Conservation (phyloP, 2,888 invertebrate genomes). For the Caradrina clavipalpis region DNA sequence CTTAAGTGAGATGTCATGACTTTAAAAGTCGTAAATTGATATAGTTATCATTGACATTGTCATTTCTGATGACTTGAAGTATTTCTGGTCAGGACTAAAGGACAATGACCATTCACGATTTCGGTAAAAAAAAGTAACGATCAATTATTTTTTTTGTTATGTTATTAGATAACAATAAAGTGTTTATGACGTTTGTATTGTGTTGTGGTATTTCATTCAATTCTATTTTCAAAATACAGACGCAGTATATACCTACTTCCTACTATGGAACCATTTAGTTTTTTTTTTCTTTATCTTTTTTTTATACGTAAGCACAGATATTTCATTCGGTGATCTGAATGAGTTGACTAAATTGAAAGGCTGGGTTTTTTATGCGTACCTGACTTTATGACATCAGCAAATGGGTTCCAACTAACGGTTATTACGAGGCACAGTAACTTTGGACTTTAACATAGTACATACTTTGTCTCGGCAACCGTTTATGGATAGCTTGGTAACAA, state of each 20-base stretch:
- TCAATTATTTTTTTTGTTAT: conserved; percentile 49
- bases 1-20: conserved; percentile 65
- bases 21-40: conserved; percentile 63
- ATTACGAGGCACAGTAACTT: neutral
- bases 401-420: conserved; percentile 24
- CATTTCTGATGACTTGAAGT: conserved; percentile 60
- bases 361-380: conserved; percentile 18
- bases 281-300: conserved; percentile 21
- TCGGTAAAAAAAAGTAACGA: conserved; percentile 38
- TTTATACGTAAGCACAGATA: conserved; percentile 27
- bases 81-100: conserved; percentile 44
- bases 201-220: conserved; percentile 47
- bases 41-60: conserved; percentile 67
- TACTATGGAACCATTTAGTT: conserved; percentile 18
- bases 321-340: conserved; percentile 27
- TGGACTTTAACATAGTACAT: neutral
- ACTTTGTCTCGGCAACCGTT: neutral
- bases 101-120: conserved; percentile 55
- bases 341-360: conserved; percentile 31
- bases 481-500: neutral
- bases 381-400: conserved; percentile 30
- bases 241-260: conserved; percentile 32
- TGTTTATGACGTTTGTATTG: conserved; percentile 41
- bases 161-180: conserved; percentile 41
- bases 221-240: conserved; percentile 44